These are phyloP conservation scores for Datnioides undecimradiatus DNA, from an alignment of 2,113 vertebrate species.

Conservation along the genomic window DNA sequence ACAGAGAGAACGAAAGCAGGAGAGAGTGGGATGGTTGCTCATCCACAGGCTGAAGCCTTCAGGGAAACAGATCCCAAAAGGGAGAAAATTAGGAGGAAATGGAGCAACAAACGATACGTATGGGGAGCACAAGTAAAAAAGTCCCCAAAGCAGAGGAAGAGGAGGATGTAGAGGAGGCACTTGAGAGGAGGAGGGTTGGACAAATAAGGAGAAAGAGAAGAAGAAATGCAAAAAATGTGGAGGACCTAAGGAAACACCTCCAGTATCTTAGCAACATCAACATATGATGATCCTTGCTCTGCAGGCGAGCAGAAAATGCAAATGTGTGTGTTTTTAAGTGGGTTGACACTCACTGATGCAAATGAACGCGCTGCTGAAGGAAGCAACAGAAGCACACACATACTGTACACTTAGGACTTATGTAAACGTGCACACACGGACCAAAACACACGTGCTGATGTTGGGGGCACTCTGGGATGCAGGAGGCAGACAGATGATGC, in stretches of 20 bases:
- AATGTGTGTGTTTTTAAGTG: slow-evolving; percentile 4
- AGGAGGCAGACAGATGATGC: slow-evolving; percentile 8
- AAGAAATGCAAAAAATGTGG: not conserved
- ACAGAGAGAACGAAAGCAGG: slow-evolving; percentile 24
- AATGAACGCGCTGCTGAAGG: not conserved
- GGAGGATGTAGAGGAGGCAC: too few relatives aligned
- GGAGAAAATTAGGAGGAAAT: not conserved
- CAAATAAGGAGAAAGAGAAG: not conserved
- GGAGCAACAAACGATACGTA: not conserved
- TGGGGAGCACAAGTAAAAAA: not conserved
- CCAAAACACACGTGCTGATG: not conserved
- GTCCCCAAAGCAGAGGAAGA: not conserved
- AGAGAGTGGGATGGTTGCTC: slow-evolving; percentile 3
- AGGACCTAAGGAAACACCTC: not conserved
- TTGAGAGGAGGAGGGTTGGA: not conserved
- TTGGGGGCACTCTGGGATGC: not conserved
- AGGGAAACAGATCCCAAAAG: not conserved
- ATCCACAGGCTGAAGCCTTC: not conserved
- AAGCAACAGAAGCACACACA: not conserved
- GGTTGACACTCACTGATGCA: slow-evolving; percentile 3
- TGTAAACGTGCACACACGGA: not conserved
- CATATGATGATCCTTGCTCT: not conserved
- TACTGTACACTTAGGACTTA: too few relatives aligned
- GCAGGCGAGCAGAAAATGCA: not conserved
- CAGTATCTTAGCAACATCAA: slow-evolving; percentile 39